Conservation (phyloP, 2,113 vertebrate genomes). For the Cynopterus brachyotis region DNA sequence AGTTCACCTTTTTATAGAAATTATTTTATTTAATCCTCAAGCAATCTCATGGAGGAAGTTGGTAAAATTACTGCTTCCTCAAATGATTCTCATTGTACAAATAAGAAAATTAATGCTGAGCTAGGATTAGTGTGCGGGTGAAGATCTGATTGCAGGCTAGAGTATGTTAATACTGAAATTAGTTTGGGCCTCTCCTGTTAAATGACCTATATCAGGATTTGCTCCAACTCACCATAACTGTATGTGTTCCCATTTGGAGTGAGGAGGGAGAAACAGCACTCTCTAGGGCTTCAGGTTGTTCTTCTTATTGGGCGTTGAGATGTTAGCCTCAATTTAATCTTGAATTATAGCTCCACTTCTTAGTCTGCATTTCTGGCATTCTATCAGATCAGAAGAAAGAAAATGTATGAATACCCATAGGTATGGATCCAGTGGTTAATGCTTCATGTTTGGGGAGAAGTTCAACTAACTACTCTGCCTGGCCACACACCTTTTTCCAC, state of each 20-base stretch:
- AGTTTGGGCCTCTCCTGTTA: background rate
- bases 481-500: background rate
- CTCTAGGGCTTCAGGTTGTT: background rate
- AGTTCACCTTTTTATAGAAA: background rate
- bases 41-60: background rate
- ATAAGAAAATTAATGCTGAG: background rate
- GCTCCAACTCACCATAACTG: background rate
- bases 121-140: background rate
- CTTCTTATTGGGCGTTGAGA: background rate
- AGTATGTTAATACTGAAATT: background rate
- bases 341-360: background rate
- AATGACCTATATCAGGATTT: background rate
- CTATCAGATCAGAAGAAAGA: background rate
- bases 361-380: background rate
- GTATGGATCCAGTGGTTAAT: background rate
- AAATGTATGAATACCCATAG: no score
- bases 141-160: background rate
- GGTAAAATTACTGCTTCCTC: background rate
- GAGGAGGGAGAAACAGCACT: background rate
- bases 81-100: background rate
- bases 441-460: background rate
- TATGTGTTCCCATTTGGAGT: background rate
- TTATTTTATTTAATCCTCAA: background rate
- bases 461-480: background rate
- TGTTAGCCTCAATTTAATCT: background rate